phyloP scores from a whole-genome alignment of 2,797 vertebrate species.

The Esox masquinongy region DNA sequence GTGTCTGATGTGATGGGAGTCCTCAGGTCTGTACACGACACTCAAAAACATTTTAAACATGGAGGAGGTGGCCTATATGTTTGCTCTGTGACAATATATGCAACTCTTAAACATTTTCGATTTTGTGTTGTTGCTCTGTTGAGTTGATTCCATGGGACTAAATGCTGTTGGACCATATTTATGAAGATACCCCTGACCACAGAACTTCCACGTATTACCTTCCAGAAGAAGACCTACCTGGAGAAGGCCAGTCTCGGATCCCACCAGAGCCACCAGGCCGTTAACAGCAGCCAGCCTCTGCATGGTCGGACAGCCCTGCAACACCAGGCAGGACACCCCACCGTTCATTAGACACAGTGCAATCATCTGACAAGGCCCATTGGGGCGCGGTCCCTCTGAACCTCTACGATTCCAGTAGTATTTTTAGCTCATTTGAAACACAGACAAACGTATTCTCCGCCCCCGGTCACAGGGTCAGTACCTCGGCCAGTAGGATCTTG shows the following conservation, averaged over 20 bases:
- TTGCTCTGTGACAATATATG: too few relatives aligned
- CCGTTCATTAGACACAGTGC: neutral
- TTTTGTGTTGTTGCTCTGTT: too few relatives aligned
- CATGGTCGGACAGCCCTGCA: slow-evolving; percentile 92
- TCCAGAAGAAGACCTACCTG: slow-evolving; percentile 76
- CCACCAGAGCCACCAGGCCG: slow-evolving; percentile 88
- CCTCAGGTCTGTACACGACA: too few relatives aligned
- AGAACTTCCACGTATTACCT: neutral
- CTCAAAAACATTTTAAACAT: too few relatives aligned
- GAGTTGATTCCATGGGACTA: too few relatives aligned
- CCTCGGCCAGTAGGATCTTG: slow-evolving; percentile 89
- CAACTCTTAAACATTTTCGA: too few relatives aligned
- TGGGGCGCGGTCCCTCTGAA: neutral
- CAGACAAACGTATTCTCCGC: neutral
- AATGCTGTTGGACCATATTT: too few relatives aligned
- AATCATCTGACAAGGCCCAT: neutral
- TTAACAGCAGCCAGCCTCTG: slow-evolving; percentile 90
- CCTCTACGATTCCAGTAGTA: neutral
- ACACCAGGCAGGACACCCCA: slow-evolving; percentile 22
- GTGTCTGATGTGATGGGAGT: too few relatives aligned
- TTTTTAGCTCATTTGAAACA: neutral
- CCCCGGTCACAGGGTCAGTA: slow-evolving; percentile 44
- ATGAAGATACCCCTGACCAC: neutral
- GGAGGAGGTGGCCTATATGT: too few relatives aligned
- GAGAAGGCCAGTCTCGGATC: slow-evolving; percentile 85